Conservation (phyloP, 2,888 invertebrate genomes). For the Xanthorhoe designata region DNA sequence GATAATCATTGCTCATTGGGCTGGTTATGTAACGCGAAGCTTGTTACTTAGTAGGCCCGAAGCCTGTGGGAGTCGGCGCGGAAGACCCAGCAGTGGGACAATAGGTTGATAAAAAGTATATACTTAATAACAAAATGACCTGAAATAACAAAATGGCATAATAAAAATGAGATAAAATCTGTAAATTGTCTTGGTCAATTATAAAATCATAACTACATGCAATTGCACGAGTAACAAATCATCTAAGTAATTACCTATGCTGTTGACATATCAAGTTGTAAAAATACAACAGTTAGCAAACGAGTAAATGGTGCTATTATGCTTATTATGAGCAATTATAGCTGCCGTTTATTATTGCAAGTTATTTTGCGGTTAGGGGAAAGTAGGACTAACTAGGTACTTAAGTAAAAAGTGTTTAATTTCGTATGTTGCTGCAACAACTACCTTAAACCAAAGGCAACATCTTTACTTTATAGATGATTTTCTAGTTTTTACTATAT, state of each 20-base stretch:
- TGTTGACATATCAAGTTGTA: slow-evolving; percentile 31
- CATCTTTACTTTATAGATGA: too few species aligned
- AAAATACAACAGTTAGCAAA: slow-evolving; percentile 29
- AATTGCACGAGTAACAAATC: slow-evolving; percentile 18
- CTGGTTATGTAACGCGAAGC: too few species aligned
- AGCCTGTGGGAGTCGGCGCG: too few species aligned
- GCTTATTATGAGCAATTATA: slow-evolving; percentile 38
- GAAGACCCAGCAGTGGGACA: too few species aligned
- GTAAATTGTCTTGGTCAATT: neutral
- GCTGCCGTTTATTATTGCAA: slow-evolving; percentile 37
- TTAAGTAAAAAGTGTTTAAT: neutral
- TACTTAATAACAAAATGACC: too few species aligned
- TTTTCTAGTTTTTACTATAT: too few species aligned
- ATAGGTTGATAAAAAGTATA: too few species aligned
- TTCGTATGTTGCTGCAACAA: neutral
- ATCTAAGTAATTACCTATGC: slow-evolving; percentile 17
- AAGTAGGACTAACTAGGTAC: slow-evolving; percentile 28
- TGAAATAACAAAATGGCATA: too few species aligned
- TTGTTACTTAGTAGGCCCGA: too few species aligned
- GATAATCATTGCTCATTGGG: too few species aligned
- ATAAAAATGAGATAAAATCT: too few species aligned
- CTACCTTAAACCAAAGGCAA: too few species aligned
- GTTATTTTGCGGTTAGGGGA: slow-evolving; percentile 39
- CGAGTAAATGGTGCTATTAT: slow-evolving; percentile 37
- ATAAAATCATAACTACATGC: neutral